phyloP scores from a whole-genome alignment of 2,113 vertebrate genomes.

The Lepisosteus osseus region DNA sequence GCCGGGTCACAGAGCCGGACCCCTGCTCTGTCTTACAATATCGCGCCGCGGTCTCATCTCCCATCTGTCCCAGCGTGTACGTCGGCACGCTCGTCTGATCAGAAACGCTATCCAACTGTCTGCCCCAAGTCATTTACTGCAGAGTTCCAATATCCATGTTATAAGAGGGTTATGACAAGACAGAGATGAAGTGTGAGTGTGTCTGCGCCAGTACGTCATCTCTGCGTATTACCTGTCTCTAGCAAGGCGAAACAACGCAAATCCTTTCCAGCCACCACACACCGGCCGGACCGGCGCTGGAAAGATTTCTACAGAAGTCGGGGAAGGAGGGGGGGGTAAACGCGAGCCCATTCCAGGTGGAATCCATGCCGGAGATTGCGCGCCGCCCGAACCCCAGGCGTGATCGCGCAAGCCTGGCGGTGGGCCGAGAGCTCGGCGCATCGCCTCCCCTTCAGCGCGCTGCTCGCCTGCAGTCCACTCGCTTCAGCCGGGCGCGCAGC shows the following conservation, averaged over 20 bases:
- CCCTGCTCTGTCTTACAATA: too few species aligned
- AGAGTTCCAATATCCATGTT: neutral
- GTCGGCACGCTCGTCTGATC: too few species aligned
- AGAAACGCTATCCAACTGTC: too few species aligned
- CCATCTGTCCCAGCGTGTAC: too few species aligned
- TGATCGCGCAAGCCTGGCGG: conserved; percentile 51
- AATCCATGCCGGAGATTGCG: conserved; percentile 64
- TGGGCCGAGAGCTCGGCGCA: conserved; percentile 43
- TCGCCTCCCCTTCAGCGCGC: conserved; percentile 57
- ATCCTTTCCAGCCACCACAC: neutral
- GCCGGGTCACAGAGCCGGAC: too few species aligned
- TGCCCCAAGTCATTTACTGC: neutral
- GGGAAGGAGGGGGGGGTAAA: neutral
- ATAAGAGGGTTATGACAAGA: neutral
- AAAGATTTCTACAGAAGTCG: conserved; percentile 26
- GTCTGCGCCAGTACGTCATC: neutral
- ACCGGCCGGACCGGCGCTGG: neutral
- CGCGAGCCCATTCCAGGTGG: conserved; percentile 37
- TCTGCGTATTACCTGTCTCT: conserved; percentile 6
- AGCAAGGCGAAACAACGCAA: conserved; percentile 7
- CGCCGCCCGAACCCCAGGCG: conserved; percentile 43
- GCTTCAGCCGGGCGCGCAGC: conserved; percentile 41
- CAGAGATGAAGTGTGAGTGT: neutral
- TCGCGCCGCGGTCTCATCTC: too few species aligned
- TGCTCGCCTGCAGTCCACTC: conserved; percentile 34